A percentile compares a stretch with the other conserved stretches of the same genome.
phyloP scores from a whole-genome alignment of 2,888 invertebrate genomes.

The Acleris literana region DNA sequence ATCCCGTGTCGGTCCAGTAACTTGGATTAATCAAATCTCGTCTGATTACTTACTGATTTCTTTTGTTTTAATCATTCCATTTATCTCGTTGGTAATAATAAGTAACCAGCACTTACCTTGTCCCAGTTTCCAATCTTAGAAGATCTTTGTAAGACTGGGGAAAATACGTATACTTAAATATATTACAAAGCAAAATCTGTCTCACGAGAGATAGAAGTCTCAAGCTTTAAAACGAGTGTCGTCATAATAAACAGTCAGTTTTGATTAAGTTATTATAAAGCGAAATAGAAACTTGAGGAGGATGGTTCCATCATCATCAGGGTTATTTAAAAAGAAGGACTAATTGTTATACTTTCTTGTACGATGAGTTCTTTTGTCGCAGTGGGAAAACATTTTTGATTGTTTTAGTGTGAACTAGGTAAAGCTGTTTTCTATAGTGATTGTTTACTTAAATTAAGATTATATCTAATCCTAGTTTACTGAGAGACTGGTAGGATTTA shows the following conservation, averaged over 20 bases:
- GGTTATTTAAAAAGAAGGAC: too few species aligned
- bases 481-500: too few species aligned
- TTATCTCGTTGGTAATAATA: slow-evolving; percentile 2
- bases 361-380: slow-evolving; percentile 4
- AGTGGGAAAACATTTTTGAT: slow-evolving; percentile 17
- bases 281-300: neutral
- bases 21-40: slow-evolving; percentile 28
- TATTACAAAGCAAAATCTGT: slow-evolving; percentile 7
- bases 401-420: slow-evolving; percentile 28
- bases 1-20: slow-evolving; percentile 14
- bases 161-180: slow-evolving; percentile 8
- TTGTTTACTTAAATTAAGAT: slow-evolving; percentile 13
- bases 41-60: slow-evolving; percentile 6
- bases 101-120: slow-evolving; percentile 8
- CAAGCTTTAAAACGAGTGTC: neutral
- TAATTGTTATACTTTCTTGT: too few species aligned
- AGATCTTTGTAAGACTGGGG: slow-evolving; percentile 11
- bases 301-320: too few species aligned
- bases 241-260: neutral
- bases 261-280: neutral
- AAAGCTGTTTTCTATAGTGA: slow-evolving; percentile 2
- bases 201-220: slow-evolving; percentile 6
- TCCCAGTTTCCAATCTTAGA: slow-evolving; percentile 13
- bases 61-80: slow-evolving; percentile 3
- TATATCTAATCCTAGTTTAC: neutral